phyloP scores from a whole-genome alignment of 2,888 invertebrate genomes.

The Orgyia antiqua region DNA sequence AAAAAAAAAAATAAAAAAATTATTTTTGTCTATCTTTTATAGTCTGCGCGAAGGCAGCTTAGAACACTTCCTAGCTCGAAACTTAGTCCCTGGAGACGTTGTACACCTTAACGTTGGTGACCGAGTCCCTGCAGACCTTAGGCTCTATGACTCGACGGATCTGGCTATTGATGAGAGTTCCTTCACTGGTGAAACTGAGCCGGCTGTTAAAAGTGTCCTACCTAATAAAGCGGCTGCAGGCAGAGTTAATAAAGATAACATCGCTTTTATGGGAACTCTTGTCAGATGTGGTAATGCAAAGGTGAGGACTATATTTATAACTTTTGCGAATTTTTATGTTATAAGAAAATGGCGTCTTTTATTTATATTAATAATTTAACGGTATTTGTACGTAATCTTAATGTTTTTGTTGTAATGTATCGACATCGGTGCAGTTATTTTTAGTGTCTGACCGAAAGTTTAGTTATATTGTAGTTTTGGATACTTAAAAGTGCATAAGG shows the following conservation, averaged over 20 bases:
- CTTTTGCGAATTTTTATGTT: too few relatives aligned
- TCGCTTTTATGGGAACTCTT: slow-evolving; percentile 99
- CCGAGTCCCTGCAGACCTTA: slow-evolving; percentile 96
- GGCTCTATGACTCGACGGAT: slow-evolving; percentile 95
- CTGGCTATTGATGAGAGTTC: slow-evolving; percentile 98
- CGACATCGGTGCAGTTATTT: too few relatives aligned
- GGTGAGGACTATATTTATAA: slow-evolving; percentile 60
- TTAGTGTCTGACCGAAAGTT: too few relatives aligned
- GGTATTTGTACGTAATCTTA: neutral
- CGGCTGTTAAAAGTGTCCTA: slow-evolving; percentile 86
- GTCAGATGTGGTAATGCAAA: slow-evolving; percentile 97
- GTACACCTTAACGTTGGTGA: slow-evolving; percentile 96
- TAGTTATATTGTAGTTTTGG: too few relatives aligned
- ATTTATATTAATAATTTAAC: neutral
- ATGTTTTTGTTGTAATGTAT: too few relatives aligned
- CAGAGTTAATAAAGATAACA: slow-evolving; percentile 86
- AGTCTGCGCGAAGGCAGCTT: slow-evolving; percentile 92
- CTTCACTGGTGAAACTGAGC: slow-evolving; percentile 99
- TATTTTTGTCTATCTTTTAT: too few relatives aligned
- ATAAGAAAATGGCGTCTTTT: too few relatives aligned
- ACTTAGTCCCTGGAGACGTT: slow-evolving; percentile 98
- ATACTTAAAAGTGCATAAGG: too few relatives aligned
- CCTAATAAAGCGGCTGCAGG: slow-evolving; percentile 81
- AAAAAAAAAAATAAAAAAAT: too few relatives aligned
- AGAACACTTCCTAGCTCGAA: slow-evolving; percentile 94